Percentiles rank a stretch among this genome's conserved stretches.
Conservation (phyloP, 2,888 invertebrate genomes). For the Drymonia ruficornis region DNA sequence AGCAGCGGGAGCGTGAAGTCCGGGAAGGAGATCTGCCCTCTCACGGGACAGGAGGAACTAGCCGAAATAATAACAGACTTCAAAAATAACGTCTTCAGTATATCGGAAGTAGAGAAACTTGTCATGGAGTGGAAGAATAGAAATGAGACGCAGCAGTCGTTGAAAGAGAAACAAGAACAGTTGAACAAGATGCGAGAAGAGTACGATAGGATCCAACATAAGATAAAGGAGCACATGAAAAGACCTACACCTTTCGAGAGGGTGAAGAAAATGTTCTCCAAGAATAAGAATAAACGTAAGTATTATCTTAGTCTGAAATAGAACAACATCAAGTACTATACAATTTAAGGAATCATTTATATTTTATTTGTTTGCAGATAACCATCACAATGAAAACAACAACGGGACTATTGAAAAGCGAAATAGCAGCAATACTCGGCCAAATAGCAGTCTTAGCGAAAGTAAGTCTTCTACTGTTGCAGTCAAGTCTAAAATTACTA, state of each 20-base stretch:
- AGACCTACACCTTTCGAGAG: slow-evolving; percentile 92
- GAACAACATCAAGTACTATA: background rate
- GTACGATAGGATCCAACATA: slow-evolving; percentile 92
- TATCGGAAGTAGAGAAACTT: slow-evolving; percentile 92
- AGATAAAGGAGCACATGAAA: slow-evolving; percentile 90
- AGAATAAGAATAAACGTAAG: slow-evolving; percentile 84
- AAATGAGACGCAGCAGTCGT: slow-evolving; percentile 94
- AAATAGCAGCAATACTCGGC: slow-evolving; percentile 76
- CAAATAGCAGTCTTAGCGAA: slow-evolving; percentile 79
- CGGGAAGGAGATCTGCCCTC: slow-evolving; percentile 67
- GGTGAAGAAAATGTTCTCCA: slow-evolving; percentile 89
- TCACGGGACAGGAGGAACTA: slow-evolving; percentile 89
- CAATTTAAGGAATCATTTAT: background rate
- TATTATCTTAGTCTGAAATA: slow-evolving; percentile 10
- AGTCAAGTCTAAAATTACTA: background rate
- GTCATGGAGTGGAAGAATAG: slow-evolving; percentile 95
- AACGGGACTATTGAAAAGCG: slow-evolving; percentile 74
- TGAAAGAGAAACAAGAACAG: slow-evolving; percentile 93
- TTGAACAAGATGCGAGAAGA: slow-evolving; percentile 91
- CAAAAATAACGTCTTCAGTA: slow-evolving; percentile 94
- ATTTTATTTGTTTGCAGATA: slow-evolving; percentile 53
- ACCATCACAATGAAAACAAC: slow-evolving; percentile 50
- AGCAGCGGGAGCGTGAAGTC: slow-evolving; percentile 74
- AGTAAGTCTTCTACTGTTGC: slow-evolving; percentile 55
- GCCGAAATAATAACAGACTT: slow-evolving; percentile 95